Base-by-base conservation (phyloP, 2,888 invertebrate species). In the Euplagia quadripunctaria region DNA sequence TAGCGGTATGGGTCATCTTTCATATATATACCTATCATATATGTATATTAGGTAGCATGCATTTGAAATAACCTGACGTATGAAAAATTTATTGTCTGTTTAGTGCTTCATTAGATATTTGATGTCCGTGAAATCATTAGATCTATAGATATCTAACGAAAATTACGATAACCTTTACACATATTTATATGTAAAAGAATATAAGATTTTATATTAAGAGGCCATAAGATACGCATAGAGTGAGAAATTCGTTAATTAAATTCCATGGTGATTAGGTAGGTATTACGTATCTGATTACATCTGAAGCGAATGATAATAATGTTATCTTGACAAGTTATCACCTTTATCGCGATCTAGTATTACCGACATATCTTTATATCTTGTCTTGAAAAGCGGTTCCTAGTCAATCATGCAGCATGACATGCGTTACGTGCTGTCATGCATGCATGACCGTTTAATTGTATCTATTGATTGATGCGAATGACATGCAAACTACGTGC, bases 1-100 rank as follows among this genome's bases (percentile, higher is more conserved):
- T 81, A 81, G 78, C 65, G 68, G 68, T 70, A 73, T 81, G 73
- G 69, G 51, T 75, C 79, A 77, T 82, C 80, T 84, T 75, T 84
- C 80, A 80, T 76, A 77, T 71, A 73, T 76, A 4, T 11, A 58
- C 4, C 2, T 12, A 12, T 8, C 43, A 46, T 46, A 46, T 4
- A 78, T 70, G n/a, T 11, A 80, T 78, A 80, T 74, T 79, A 76
- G 70, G 51, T 74, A 70, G 71, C 68, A 70, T 79, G 70, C 69
- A 31, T 80, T 43, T 75, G 61, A 77, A 84, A 78, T 70, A 68
- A 67, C 68, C 76, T 78, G 76, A 76, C 76, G 69, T 75, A 74
- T 71, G 64, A 69, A 72, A 66, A 78, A 84, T 80, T 76, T 81
- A 76, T 75, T 61, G 58, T 12, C n/a, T 72, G 69, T 61, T 75